Percentiles rank a stretch among this genome's conserved stretches.
These are phyloP conservation scores for Epiblema foenella DNA, from an alignment of 2,888 invertebrate genomes.

Conservation along the genomic window DNA sequence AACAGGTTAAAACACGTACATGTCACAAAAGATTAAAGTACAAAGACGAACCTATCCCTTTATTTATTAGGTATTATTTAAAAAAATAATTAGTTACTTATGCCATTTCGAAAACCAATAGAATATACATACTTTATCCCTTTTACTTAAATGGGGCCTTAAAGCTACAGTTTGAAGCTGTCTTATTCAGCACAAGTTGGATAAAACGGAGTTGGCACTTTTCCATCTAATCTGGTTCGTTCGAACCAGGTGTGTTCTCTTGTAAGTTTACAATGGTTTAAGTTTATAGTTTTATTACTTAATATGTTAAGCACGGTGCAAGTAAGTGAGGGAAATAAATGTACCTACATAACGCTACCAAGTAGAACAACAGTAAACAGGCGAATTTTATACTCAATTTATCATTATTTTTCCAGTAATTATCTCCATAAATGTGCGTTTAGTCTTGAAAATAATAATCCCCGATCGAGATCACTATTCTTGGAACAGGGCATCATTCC, in stretches of 20 bases:
- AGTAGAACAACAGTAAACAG: neutral
- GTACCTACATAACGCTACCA: neutral
- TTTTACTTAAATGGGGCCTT: neutral
- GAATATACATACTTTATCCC: too few species aligned
- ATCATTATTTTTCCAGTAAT: neutral
- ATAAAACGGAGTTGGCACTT: conserved; percentile 37
- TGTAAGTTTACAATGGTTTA: conserved; percentile 35
- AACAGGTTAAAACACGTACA: too few species aligned
- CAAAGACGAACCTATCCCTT: too few species aligned
- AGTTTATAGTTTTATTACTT: conserved; percentile 32
- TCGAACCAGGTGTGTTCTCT: conserved; percentile 35
- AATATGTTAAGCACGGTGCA: conserved; percentile 21
- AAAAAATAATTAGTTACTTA: too few species aligned
- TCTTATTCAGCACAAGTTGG: conserved; percentile 4
- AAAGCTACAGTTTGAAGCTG: conserved; percentile 7
- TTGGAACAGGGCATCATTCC: too few species aligned
- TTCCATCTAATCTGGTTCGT: conserved; percentile 40
- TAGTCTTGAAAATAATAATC: too few species aligned
- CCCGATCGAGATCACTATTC: too few species aligned
- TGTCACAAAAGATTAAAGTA: too few species aligned
- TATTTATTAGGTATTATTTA: too few species aligned
- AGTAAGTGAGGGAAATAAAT: conserved; percentile 14
- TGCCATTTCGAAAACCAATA: too few species aligned
- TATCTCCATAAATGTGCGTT: too few species aligned
- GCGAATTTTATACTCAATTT: too few species aligned